Conservation (phyloP, 1,140 invertebrate species). For the Myzus persicae region DNA sequence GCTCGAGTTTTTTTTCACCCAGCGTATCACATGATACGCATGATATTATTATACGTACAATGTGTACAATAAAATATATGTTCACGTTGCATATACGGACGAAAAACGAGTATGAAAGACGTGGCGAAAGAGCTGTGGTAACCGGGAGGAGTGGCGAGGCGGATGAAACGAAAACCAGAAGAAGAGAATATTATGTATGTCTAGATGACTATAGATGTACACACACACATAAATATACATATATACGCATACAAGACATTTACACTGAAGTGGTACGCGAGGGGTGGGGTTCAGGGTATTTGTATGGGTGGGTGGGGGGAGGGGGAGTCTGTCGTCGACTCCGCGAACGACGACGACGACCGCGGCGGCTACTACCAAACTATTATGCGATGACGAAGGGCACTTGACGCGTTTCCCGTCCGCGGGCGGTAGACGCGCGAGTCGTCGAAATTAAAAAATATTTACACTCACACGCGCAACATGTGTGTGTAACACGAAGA, state of each 20-base stretch:
- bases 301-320: neutral
- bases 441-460: constrained; percentile 26
- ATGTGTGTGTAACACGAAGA: neutral
- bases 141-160: neutral
- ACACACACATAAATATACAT: neutral
- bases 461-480: too few species aligned
- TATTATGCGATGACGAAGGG: neutral
- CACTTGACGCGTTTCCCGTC: constrained; percentile 26
- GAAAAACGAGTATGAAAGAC: neutral
- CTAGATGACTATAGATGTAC: neutral
- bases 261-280: neutral
- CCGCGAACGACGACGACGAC: neutral
- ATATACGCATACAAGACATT: neutral
- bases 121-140: neutral
- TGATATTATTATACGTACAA: neutral
- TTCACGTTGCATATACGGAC: neutral
- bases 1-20: neutral
- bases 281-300: neutral
- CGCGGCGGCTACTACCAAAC: neutral
- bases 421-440: neutral
- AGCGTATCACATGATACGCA: neutral
- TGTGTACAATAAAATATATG: neutral
- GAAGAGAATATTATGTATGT: neutral
- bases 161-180: neutral
- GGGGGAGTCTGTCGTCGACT: neutral